These are phyloP conservation scores for Todus mexicanus DNA, from an alignment of 2,797 vertebrate genomes.

Conservation along the genomic window DNA sequence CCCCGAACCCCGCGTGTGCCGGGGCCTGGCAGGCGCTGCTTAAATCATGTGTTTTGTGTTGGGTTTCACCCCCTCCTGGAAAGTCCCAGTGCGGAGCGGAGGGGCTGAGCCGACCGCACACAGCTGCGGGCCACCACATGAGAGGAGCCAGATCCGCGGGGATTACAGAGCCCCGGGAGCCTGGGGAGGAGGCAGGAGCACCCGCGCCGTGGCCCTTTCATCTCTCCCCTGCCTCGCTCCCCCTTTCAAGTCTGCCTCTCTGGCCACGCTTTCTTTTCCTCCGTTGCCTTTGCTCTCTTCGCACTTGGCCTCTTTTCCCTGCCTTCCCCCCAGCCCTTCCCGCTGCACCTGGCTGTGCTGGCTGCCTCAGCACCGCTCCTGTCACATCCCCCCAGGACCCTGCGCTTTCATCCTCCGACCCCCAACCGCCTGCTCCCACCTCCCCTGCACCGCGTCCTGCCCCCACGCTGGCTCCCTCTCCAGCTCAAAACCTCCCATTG, in stretches of 20 bases:
- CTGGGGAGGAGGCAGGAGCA: conserved; percentile 56
- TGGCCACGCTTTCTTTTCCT: conserved; percentile 40
- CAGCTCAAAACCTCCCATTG: not conserved
- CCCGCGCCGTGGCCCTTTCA: conserved; percentile 42
- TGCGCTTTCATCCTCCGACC: conserved; percentile 6
- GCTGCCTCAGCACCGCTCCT: not conserved
- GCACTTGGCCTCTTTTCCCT: conserved; percentile 53
- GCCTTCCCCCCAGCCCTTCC: conserved; percentile 29
- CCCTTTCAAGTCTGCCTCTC: conserved; percentile 54
- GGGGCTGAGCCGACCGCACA: conserved; percentile 86
- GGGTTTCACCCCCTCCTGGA: conserved; percentile 75
- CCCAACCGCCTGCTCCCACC: not conserved
- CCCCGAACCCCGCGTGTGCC: not conserved
- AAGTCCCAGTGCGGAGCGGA: conserved; percentile 80
- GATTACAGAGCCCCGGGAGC: conserved; percentile 61
- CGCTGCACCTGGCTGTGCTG: conserved; percentile 44
- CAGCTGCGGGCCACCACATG: conserved; percentile 95
- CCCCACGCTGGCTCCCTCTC: not conserved
- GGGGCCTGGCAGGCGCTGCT: conserved; percentile 29
- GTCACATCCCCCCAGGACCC: not conserved
- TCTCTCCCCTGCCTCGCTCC: conserved; percentile 54
- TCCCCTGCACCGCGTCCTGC: not conserved
- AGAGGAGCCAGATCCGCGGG: conserved; percentile 75
- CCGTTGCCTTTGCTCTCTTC: conserved; percentile 47
- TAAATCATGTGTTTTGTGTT: conserved; percentile 61